Evolutionary conservation across 2,797 vertebrate species (phyloP), one percentile per base, ranked within the genome.

Genomic region (Streptopelia turtur): DNA sequence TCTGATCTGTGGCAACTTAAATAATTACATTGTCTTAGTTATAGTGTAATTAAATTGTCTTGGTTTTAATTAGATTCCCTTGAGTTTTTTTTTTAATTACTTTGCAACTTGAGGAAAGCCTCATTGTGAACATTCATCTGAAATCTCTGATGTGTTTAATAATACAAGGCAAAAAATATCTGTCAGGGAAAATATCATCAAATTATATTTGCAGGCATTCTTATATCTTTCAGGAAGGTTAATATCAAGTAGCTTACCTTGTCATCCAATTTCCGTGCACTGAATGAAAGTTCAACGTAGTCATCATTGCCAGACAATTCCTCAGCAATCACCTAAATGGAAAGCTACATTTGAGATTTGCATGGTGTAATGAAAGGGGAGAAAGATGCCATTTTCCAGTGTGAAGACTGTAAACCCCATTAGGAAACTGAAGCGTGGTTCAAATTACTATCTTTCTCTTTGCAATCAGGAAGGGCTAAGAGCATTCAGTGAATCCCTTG

Each of bases 301-400:
- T 99, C 99, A 2, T 99, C 99, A 25, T 99, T 99, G 90, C 99
- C 99, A 89, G 99, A 99, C 96, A 99, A 93, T 96, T 99, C 99
- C 97, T 99, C 99, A 16, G 99, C 99, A 83, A 99, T 99, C 97
- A 99, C 99, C 99, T 99, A 95, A 95, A 89, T 87, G 57, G 95
- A 95, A 96, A 95, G 69, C 20, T 53, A 71, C 31, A 52, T 37
- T 27, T 96, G 55, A 97, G 94, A 15, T 81, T 47, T 64, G 69
- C 76, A 30, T 7, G 49, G 56, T 43, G 69, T 31, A 59, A 81
- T n/a, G 60, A 17, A 60, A 74, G 18, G 35, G 31, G 57, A 87
- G 28, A 72, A 85, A 7, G 5, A 57, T 22, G 22, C 16, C 37
- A 68, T 53, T 76, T 76, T 35, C 24, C 68, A 66, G 12, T 3